phyloP scores from a whole-genome alignment of 2,888 invertebrate species.

The Therioaphis trifolii region DNA sequence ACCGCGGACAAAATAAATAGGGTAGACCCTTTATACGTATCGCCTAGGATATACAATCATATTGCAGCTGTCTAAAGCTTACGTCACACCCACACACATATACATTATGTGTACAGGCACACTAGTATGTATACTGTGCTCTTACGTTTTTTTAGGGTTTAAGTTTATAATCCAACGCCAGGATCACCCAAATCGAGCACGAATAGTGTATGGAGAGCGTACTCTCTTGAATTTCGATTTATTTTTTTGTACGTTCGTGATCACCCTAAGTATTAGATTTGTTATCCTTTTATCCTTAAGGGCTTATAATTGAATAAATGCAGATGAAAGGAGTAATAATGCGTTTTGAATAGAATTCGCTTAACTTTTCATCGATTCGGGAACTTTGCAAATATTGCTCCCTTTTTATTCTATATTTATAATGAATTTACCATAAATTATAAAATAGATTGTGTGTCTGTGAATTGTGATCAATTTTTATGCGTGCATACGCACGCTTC shows the following conservation, averaged over 20 bases:
- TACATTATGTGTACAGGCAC: background rate
- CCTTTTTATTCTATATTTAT: background rate
- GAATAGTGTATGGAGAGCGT: background rate
- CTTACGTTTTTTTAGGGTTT: constrained; percentile 37
- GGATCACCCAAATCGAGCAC: constrained; percentile 24
- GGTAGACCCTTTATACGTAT: constrained; percentile 48
- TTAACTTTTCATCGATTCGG: constrained; percentile 15
- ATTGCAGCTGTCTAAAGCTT: constrained; percentile 60
- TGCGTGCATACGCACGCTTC: too few relatives aligned
- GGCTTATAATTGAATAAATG: background rate
- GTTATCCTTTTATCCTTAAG: background rate
- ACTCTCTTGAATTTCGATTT: constrained; percentile 47
- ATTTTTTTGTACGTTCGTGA: constrained; percentile 29
- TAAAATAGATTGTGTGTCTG: background rate
- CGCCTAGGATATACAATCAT: constrained; percentile 38
- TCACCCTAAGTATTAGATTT: constrained; percentile 25
- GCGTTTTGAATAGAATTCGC: background rate
- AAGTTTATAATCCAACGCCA: constrained; percentile 47
- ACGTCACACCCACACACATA: constrained; percentile 56
- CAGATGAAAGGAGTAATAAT: background rate
- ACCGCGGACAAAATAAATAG: constrained; percentile 49
- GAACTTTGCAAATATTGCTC: background rate
- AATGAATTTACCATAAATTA: background rate
- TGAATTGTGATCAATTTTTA: too few relatives aligned
- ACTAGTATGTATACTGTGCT: background rate